Percentiles rank a stretch among this genome's conserved stretches.
phyloP scores from a whole-genome alignment of 2,797 vertebrate genomes.

The Toxotes lorentzi region DNA sequence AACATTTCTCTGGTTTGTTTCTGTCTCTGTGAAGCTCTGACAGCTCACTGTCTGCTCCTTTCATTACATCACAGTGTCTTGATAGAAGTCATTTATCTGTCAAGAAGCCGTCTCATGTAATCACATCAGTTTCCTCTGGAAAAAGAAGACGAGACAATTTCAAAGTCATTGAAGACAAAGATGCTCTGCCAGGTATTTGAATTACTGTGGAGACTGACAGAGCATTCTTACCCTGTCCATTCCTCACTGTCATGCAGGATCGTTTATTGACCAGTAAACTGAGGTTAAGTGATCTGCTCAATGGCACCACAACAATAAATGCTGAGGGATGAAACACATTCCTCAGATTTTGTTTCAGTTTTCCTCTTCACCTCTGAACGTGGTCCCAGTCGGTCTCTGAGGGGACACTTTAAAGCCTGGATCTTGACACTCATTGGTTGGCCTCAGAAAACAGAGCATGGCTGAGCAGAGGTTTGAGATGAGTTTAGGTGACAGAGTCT shows the following conservation, averaged over 20 bases:
- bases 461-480: too few species aligned
- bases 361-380: too few species aligned
- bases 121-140: slow-evolving; percentile 19
- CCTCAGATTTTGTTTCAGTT: too few species aligned
- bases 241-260: neutral
- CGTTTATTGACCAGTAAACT: neutral
- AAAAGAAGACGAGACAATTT: neutral
- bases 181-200: neutral
- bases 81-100: slow-evolving; percentile 14
- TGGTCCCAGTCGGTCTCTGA: too few species aligned
- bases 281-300: neutral
- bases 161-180: neutral
- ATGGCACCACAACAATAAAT: neutral
- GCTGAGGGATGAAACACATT: neutral
- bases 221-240: neutral
- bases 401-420: too few species aligned
- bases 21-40: neutral
- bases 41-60: slow-evolving; percentile 11
- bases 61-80: slow-evolving; percentile 18
- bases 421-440: too few species aligned
- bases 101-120: slow-evolving; percentile 23
- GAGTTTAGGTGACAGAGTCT: too few species aligned
- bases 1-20: slow-evolving; percentile 5
- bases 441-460: too few species aligned
- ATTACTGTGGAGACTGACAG: too few species aligned